Evolutionary conservation across 1,140 invertebrate species (phyloP).

Genomic region (Orchestia grillus): DNA sequence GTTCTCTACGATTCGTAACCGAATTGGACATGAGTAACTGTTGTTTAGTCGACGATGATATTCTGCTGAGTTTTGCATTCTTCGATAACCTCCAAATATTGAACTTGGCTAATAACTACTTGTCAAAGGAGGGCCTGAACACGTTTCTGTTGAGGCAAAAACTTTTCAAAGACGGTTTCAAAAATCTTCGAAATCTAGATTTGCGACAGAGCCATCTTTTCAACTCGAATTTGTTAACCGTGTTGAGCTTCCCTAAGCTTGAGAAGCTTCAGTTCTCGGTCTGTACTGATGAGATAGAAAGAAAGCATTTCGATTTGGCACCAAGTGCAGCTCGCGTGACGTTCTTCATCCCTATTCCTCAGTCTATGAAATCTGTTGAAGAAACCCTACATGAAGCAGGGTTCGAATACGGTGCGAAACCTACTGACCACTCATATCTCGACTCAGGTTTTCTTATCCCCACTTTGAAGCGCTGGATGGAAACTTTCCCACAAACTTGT

Average conservation of each 20-base stretch:
- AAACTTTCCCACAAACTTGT: neutral
- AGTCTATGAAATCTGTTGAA: neutral
- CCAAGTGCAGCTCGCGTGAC: neutral
- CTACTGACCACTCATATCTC: neutral
- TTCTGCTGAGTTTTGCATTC: neutral
- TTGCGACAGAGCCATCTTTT: neutral
- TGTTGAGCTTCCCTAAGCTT: neutral
- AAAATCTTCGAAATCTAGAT: neutral
- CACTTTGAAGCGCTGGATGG: neutral
- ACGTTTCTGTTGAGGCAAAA: neutral
- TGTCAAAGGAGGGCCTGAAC: neutral
- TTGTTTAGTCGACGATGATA: neutral
- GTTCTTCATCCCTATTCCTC: neutral
- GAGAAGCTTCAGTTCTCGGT: neutral
- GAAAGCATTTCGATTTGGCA: neutral
- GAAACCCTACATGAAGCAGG: neutral
- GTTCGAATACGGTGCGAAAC: neutral
- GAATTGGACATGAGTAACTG: slow-evolving; percentile 37
- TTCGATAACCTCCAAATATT: neutral
- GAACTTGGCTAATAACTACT: neutral
- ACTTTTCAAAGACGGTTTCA: neutral
- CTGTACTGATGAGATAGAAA: neutral
- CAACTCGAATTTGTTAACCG: neutral
- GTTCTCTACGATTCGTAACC: neutral
- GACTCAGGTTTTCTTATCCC: neutral